Conservation (phyloP, 92 coral and sea anemone species). For the Paragorgia papillata region DNA sequence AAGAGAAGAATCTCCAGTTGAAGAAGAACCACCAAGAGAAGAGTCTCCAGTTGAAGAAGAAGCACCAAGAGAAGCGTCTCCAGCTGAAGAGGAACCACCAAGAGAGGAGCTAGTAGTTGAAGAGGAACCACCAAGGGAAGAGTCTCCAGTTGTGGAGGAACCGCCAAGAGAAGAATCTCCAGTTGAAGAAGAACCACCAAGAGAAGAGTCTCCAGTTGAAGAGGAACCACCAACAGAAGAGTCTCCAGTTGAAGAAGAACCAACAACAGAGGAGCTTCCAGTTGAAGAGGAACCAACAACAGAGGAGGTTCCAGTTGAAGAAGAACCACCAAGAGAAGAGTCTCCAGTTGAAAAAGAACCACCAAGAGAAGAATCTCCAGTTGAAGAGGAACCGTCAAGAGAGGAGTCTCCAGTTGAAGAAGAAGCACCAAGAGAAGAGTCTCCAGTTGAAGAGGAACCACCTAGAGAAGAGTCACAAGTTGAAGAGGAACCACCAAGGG, state of each 20-base stretch:
- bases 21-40: slow-evolving; percentile 4
- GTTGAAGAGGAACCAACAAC: not conserved
- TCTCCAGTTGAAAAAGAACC: not conserved
- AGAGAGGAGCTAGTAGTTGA: slow-evolving; percentile 58
- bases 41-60: slow-evolving; percentile 46
- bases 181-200: not conserved
- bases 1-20: not conserved
- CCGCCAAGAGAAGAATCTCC: not conserved
- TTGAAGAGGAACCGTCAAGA: not conserved
- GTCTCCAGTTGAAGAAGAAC: not conserved
- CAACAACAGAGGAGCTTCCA: not conserved
- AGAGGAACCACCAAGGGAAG: slow-evolving; percentile 6
- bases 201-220: not conserved
- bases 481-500: no score
- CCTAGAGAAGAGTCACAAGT: no score
- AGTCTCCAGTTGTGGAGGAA: not conserved
- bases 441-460: no score
- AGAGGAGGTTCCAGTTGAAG: not conserved
- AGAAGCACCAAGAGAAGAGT: no score
- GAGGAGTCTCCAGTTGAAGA: no score
- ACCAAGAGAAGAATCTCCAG: no score
- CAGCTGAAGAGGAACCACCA: slow-evolving; percentile 33
- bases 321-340: not conserved
- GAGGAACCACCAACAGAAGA: not conserved
- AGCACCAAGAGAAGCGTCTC: slow-evolving; percentile 59